Evolutionary conservation across 2,113 vertebrate species (phyloP).

Genomic region (Murina feae): DNA sequence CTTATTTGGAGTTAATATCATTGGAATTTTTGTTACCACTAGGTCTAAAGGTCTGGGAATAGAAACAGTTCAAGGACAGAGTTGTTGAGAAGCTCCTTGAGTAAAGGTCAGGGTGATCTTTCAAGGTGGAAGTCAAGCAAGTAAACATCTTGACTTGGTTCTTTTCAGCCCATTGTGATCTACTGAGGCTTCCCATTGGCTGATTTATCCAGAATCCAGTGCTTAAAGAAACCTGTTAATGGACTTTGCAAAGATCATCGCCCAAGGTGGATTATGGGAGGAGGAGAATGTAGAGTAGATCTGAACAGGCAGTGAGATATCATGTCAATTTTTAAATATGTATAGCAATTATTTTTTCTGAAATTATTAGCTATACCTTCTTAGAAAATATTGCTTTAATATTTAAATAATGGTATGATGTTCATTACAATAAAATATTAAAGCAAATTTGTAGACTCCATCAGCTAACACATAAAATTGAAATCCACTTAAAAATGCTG

Average conservation of each 20-base stretch:
- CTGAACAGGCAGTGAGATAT: background rate
- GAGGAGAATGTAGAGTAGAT: background rate
- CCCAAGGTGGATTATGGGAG: background rate
- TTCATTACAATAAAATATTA: slow-evolving; percentile 55
- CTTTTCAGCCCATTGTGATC: background rate
- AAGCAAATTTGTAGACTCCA: background rate
- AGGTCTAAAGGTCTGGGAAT: background rate
- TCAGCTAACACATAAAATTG: background rate
- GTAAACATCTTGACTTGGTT: background rate
- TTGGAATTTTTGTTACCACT: background rate
- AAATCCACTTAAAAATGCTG: background rate
- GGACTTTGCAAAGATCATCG: background rate
- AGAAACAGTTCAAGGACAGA: background rate
- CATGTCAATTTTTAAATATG: background rate
- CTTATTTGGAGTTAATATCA: background rate
- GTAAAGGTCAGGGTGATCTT: background rate
- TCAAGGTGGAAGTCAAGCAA: background rate
- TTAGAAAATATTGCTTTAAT: background rate
- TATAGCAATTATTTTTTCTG: background rate
- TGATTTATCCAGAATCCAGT: background rate
- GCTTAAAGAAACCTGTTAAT: background rate
- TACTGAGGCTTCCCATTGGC: background rate
- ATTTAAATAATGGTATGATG: slow-evolving; percentile 75
- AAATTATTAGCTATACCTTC: slow-evolving; percentile 57
- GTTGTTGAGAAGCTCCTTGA: background rate